Base-by-base conservation (phyloP, 2,113 vertebrate species). In the Asarcornis scutulata region DNA sequence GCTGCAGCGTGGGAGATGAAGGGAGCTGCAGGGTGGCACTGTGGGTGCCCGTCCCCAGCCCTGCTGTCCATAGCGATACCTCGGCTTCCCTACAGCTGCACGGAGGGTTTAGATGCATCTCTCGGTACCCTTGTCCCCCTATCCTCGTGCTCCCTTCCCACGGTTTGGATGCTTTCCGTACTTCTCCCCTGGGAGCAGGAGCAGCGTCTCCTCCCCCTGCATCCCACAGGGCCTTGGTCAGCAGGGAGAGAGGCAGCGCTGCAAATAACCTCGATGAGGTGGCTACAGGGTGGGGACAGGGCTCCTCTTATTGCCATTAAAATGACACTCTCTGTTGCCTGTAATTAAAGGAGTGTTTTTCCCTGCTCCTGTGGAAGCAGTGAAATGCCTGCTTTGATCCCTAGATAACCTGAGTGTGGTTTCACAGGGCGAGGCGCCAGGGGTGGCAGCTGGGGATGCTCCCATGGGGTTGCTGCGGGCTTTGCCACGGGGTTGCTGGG, bases 191-290 rank as follows among this genome's bases (percentile, higher is more conserved):
- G 38, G 40, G 36, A 44, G 60, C 42, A 36, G 36, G 76, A 82
- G 4, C 38, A 76, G 42, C 38, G 26, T 14, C 29, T 78, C 25
- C 15, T 48, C 18, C n/a, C 16, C 52, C 14, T 20, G 26, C 10
- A 1, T 55, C 25, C 36, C 0, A 0, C 23, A 13, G 44, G 9
- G 5, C 25, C 23, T n/a, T 1, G 1, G 7, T 58, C 16, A 7
- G 21, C 31, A 3, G 1, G 25, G 36, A 5, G 2, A 17, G n/a
- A 50, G 58, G 18, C 29, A 40, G 53, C 0, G 1, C 67, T 88
- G 59, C 55, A 56, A 71, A 27, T 21, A 6, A 6, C 6, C 53
- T 77, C 31, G 38, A 42, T 69, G 6, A 66, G 72, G 34, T 15
- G 26, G 55, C 25, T 82, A 46, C 29, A 72, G 58, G 58, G 53